Evolutionary conservation across 2,797 vertebrate species (phyloP).

Genomic region (Lutra lutra): DNA sequence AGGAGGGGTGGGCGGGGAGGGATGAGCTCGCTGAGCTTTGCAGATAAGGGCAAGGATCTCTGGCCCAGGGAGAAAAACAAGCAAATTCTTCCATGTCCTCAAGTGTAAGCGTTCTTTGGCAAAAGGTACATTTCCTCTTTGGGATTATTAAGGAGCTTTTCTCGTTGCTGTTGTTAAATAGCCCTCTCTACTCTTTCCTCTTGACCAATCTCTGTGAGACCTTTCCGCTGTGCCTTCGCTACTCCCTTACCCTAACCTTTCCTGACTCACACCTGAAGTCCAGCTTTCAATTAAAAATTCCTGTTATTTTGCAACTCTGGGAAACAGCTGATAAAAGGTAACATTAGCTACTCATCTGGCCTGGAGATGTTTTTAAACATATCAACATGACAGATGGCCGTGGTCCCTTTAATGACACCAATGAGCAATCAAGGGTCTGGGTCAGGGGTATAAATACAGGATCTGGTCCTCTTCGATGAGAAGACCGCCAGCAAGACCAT

Average conservation of each 20-base stretch:
- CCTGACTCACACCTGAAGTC: background rate
- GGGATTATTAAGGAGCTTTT: background rate
- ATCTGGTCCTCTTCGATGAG: background rate
- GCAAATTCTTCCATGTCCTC: background rate
- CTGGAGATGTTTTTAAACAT: background rate
- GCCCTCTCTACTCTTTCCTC: background rate
- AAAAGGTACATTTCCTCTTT: conserved; percentile 14
- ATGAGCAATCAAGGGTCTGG: background rate
- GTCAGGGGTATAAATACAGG: background rate
- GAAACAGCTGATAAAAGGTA: background rate
- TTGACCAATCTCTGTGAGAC: background rate
- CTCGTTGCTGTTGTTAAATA: background rate
- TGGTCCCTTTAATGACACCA: background rate
- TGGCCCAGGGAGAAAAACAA: background rate
- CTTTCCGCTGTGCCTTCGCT: background rate
- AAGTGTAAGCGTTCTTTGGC: background rate
- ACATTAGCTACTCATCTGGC: background rate
- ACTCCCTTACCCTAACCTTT: background rate
- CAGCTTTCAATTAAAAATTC: background rate
- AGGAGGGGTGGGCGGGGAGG: background rate
- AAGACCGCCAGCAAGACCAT: background rate
- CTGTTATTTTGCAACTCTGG: background rate
- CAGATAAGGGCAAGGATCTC: background rate
- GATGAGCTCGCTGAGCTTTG: background rate
- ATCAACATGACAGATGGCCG: background rate